phyloP scores from a whole-genome alignment of 2,797 vertebrate genomes.

The Leptodactylus fallax region DNA sequence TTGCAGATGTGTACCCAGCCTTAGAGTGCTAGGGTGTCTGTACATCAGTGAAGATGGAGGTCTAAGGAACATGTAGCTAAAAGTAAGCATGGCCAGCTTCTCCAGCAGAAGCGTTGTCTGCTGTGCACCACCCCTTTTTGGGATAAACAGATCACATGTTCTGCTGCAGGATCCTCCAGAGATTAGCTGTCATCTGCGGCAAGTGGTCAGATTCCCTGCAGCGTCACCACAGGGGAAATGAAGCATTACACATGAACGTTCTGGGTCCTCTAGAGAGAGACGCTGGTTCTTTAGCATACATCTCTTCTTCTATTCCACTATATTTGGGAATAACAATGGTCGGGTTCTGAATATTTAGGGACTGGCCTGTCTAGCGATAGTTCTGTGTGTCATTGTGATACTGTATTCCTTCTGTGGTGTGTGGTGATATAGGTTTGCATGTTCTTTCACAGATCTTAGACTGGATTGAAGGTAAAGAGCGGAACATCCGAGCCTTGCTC shows the following conservation, averaged over 20 bases:
- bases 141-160: not conserved
- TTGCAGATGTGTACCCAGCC: no score
- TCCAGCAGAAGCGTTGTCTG: not conserved
- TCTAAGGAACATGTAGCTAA: not conserved
- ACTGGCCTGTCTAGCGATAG: not conserved
- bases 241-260: no score
- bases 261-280: no score
- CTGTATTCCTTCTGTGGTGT: not conserved
- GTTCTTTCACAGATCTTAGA: slow-evolving; percentile 85
- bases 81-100: no score
- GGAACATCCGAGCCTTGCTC: slow-evolving; percentile 94
- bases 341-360: not conserved
- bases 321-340: not conserved
- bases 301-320: not conserved
- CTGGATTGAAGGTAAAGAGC: slow-evolving; percentile 99
- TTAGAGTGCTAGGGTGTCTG: no score
- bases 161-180: no score
- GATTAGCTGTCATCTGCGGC: no score
- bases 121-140: not conserved
- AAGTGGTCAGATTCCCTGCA: no score
- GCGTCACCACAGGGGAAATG: no score
- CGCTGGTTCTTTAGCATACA: not conserved
- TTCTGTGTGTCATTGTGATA: not conserved
- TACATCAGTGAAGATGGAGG: no score
- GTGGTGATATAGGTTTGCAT: not conserved